Base-by-base conservation (phyloP, 2,888 invertebrate species). In the Mimas tiliae region DNA sequence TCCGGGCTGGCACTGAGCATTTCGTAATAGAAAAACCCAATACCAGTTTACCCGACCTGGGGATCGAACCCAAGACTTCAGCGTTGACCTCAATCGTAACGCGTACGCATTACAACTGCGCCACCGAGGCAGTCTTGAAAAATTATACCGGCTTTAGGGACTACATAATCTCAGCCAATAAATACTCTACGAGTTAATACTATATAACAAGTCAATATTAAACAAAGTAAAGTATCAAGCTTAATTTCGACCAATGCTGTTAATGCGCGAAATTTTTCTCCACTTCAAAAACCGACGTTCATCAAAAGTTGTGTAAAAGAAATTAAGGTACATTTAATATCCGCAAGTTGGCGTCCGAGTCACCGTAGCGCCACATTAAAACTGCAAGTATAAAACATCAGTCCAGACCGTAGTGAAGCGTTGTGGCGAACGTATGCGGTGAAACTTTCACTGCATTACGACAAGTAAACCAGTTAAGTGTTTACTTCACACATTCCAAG, bases 391-490 rank as follows among this genome's bases (percentile, higher is more conserved):
- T 86, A 87, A 88, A 90, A 90, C 85, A 90, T 85, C 75, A 63
- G 70, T 47, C 69, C 65, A 70, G 71, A 74, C 74, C 72, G 78
- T 74, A 87, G 87, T 87, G 83, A 80, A 79, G 73, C 80, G 72
- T 76, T 75, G 86, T 80, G 86, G 87, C 84, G 82, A 86, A 85
- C 80, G 79, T n/a, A n/a, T 81, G 81, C 77, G 82, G 82, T 69
- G 74, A 85, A 92, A 93, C 89, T 92, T 90, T 80, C 79, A 83
- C 87, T 85, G 86, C 90, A 88, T 88, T 89, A 90, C 89, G 85
- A 87, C 84, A 87, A 88, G 87, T 84, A 84, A 90, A 90, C 88
- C 88, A 91, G 87, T 90, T 89, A 90, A 91, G 90, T 91, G 91
- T 91, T 91, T 89, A 89, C 86, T 89, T 87, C 86, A 87, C 89